Percentiles rank a stretch among this genome's conserved stretches.
Conservation (phyloP, 2,113 vertebrate species). For the Paramormyrops kingsleyae region DNA sequence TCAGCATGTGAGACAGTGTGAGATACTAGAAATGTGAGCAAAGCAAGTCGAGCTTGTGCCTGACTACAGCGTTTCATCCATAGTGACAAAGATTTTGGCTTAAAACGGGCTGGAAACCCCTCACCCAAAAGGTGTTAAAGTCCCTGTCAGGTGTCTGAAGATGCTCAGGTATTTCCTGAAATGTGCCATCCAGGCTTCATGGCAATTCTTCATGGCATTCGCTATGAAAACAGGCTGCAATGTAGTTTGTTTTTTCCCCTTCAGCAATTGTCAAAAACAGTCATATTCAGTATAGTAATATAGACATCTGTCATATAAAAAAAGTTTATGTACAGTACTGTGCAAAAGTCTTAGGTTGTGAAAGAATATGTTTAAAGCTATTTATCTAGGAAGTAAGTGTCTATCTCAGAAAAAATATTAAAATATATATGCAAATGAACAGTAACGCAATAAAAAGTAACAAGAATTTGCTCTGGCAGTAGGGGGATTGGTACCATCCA, state of each 20-base stretch:
- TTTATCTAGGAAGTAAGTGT: neutral
- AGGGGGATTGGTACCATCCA: neutral
- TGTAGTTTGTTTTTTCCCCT: neutral
- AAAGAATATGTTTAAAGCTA: neutral
- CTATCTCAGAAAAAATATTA: neutral
- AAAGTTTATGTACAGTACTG: neutral
- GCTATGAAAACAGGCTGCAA: slow-evolving; percentile 66
- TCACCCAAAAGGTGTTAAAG: neutral
- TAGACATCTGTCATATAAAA: neutral
- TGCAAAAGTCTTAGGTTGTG: neutral
- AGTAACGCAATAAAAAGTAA: neutral
- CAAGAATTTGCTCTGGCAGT: neutral
- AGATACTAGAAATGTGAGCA: neutral
- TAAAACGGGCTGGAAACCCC: neutral
- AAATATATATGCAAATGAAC: neutral
- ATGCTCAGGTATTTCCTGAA: neutral
- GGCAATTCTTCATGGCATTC: neutral
- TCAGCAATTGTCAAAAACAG: neutral
- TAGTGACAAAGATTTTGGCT: neutral
- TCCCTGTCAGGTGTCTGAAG: neutral
- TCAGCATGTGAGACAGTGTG: neutral
- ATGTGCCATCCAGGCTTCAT: neutral
- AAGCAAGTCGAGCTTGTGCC: neutral
- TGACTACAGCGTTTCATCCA: neutral
- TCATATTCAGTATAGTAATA: neutral